phyloP scores from a whole-genome alignment of 1,140 invertebrate genomes.

The Leptoteleia sp. region DNA sequence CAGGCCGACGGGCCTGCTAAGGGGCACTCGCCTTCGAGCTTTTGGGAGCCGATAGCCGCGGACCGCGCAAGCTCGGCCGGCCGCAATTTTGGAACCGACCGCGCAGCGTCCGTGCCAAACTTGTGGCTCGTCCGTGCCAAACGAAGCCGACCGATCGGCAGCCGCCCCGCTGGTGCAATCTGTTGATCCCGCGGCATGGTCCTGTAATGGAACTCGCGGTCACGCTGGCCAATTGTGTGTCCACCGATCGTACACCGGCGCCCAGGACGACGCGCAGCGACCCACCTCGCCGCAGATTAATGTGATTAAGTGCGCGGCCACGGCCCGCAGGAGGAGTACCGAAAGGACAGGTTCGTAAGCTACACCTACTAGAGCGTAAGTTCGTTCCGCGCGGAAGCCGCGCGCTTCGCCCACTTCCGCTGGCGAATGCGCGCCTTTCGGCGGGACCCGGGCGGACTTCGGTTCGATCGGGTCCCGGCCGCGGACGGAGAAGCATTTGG shows the following conservation, averaged over 20 bases:
- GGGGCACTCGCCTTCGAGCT: too few relatives aligned
- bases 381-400: too few relatives aligned
- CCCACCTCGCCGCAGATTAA: not conserved
- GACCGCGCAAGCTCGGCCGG: not conserved
- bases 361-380: too few relatives aligned
- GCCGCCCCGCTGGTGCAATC: too few relatives aligned
- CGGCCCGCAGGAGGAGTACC: slow-evolving; percentile 1
- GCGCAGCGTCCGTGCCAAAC: slow-evolving; percentile 2
- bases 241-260: slow-evolving; percentile 6
- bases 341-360: slow-evolving; percentile 27
- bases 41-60: not conserved
- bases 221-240: slow-evolving; percentile 7
- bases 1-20: too few relatives aligned
- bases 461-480: too few relatives aligned
- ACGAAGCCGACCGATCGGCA: too few relatives aligned
- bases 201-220: slow-evolving; percentile 26
- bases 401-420: too few relatives aligned
- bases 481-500: not conserved
- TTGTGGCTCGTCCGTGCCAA: not conserved
- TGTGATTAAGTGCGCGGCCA: slow-evolving; percentile 32
- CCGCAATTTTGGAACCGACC: not conserved
- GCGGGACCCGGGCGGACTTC: not conserved
- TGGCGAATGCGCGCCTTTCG: too few relatives aligned
- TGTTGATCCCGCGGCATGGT: slow-evolving; percentile 21
- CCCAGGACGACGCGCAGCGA: not conserved